Conservation (phyloP, 2,113 vertebrate species). For the Coptodon rendalli region DNA sequence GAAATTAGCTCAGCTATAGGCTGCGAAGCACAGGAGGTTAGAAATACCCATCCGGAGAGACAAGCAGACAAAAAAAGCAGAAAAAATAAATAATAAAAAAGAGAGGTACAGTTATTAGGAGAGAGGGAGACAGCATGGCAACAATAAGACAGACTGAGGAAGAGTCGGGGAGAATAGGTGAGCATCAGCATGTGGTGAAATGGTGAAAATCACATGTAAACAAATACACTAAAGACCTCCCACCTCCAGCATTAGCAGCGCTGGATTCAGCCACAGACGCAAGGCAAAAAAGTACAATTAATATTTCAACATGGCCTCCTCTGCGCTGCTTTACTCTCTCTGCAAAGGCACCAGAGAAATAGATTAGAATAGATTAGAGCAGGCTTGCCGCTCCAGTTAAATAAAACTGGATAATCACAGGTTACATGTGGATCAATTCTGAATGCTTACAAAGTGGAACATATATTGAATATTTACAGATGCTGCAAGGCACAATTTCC, state of each 20-base stretch:
- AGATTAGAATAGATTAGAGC: not conserved
- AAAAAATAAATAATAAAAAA: not conserved
- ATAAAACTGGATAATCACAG: not conserved
- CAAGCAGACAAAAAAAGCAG: not conserved
- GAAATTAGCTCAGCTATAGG: constrained; percentile 31
- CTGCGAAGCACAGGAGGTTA: not conserved
- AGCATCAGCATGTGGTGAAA: not conserved
- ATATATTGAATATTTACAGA: not conserved
- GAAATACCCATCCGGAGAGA: not conserved
- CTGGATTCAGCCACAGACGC: not conserved
- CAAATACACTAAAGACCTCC: constrained; percentile 29
- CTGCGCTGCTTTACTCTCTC: constrained; percentile 5
- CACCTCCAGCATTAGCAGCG: not conserved
- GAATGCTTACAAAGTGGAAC: not conserved
- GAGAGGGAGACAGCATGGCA: not conserved
- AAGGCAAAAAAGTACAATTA: constrained; percentile 34
- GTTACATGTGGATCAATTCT: not conserved
- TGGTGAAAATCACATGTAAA: constrained; percentile 37
- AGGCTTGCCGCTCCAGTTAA: not conserved
- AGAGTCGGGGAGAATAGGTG: not conserved
- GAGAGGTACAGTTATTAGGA: not conserved
- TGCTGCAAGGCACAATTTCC: not conserved
- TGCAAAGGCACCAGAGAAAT: not conserved
- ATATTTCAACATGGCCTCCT: constrained; percentile 16
- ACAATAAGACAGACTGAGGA: not conserved